These are phyloP conservation scores for Acanthochromis polyacanthus DNA, from an alignment of 2,113 vertebrate species.

Conservation along the genomic window DNA sequence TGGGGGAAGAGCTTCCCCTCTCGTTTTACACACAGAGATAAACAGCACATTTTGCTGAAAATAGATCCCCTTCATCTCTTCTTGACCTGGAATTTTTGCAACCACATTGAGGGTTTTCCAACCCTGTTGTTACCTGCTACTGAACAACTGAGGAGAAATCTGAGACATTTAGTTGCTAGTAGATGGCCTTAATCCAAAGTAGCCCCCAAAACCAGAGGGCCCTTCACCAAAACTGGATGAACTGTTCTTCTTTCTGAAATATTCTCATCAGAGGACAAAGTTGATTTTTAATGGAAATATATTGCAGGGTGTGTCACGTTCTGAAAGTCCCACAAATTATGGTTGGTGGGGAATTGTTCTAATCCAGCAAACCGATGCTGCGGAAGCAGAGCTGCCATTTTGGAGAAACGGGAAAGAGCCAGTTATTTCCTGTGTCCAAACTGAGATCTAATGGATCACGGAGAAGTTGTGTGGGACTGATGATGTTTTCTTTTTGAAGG, in stretches of 20 bases:
- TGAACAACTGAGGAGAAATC: conserved; percentile 63
- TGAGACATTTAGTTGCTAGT: conserved; percentile 30
- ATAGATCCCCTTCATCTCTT: conserved; percentile 73
- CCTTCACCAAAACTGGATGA: conserved; percentile 22
- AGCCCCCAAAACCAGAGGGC: conserved; percentile 37
- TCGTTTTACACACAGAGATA: conserved; percentile 69
- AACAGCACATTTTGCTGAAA: conserved; percentile 73
- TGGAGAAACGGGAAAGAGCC: conserved; percentile 69
- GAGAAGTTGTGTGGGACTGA: conserved; percentile 53
- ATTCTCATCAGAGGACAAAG: conserved; percentile 76
- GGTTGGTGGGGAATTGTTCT: conserved; percentile 84
- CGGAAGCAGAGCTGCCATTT: conserved; percentile 79
- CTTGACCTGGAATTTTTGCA: conserved; percentile 69
- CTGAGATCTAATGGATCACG: conserved; percentile 54
- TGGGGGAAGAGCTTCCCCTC: conserved; percentile 71
- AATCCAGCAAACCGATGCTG: conserved; percentile 80
- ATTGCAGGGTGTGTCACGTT: conserved; percentile 80
- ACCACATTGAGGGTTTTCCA: conserved; percentile 68
- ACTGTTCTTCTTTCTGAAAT: conserved; percentile 64
- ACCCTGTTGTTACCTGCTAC: conserved; percentile 76
- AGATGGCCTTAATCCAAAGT: conserved; percentile 38
- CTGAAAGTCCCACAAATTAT: conserved; percentile 84
- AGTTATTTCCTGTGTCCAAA: conserved; percentile 71
- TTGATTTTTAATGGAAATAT: conserved; percentile 80
- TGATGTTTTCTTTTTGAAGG: conserved; percentile 25